Evolutionary conservation across 2,797 vertebrate species (phyloP).

Genomic region (Tokudaia tokunoshimensis): DNA sequence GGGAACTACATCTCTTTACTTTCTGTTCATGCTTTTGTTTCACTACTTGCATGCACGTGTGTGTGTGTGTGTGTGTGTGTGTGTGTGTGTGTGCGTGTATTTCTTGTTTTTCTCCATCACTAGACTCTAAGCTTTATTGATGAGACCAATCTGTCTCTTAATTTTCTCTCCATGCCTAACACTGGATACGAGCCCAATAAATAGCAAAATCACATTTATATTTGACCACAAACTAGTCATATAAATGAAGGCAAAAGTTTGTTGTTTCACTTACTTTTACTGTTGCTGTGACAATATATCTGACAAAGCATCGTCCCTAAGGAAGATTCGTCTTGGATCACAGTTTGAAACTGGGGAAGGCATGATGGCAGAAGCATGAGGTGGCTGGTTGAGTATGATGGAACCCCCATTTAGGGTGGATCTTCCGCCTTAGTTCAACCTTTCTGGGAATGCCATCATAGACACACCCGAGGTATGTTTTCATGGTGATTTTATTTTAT

Average conservation of each 20-base stretch:
- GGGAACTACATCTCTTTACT: slow-evolving; percentile 3
- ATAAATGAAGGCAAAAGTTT: neutral
- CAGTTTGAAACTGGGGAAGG: neutral
- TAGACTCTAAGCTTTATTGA: neutral
- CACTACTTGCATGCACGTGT: neutral
- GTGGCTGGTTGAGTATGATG: neutral
- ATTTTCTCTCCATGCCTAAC: slow-evolving; percentile 11
- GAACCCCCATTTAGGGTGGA: neutral
- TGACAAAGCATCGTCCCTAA: too few relatives aligned
- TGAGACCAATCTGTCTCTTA: neutral
- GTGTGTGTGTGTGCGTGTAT: neutral
- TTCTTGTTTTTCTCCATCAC: neutral
- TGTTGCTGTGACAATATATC: neutral
- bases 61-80: too few relatives aligned
- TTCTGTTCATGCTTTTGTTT: neutral
- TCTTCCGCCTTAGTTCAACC: neutral
- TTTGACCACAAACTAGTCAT: neutral
- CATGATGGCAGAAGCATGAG: neutral
- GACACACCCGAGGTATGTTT: neutral
- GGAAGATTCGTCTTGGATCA: neutral
- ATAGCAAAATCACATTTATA: slow-evolving; percentile 13
- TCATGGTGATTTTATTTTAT: neutral
- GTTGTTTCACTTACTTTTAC: neutral
- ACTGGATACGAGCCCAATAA: neutral
- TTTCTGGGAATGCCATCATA: neutral